Evolutionary conservation across 2,113 vertebrate species (phyloP).

Genomic region (Aphyosemion australe): DNA sequence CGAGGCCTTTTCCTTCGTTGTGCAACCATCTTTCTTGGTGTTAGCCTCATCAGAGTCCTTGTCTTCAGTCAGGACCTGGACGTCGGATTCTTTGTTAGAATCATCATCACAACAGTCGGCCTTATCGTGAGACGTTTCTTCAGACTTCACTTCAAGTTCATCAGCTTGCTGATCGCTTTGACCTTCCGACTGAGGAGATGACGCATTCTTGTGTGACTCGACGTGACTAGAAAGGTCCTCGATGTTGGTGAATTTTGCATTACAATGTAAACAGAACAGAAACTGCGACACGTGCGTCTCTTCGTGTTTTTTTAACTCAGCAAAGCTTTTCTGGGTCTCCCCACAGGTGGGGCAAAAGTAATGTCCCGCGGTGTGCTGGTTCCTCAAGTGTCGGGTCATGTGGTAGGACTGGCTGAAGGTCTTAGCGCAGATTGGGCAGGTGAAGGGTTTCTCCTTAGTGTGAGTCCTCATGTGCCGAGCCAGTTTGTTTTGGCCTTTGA

Average conservation of each 20-base stretch:
- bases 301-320: constrained; percentile 54
- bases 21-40: constrained; percentile 5
- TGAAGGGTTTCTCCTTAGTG: constrained; percentile 67
- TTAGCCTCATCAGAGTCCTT: background rate
- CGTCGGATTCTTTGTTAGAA: background rate
- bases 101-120: constrained; percentile 3
- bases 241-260: background rate
- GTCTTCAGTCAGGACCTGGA: background rate
- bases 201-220: constrained; percentile 3
- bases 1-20: background rate
- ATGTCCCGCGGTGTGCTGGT: constrained; percentile 45
- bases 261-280: constrained; percentile 30
- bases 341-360: constrained; percentile 60
- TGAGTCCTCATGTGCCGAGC: constrained; percentile 66
- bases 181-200: background rate
- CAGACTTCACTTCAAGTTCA: background rate
- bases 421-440: constrained; percentile 42
- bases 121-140: constrained; percentile 1
- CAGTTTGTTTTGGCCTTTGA: constrained; percentile 55
- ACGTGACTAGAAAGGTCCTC: constrained; percentile 20
- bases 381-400: constrained; percentile 65
- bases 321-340: constrained; percentile 9
- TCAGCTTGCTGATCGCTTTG: background rate
- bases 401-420: constrained; percentile 67
- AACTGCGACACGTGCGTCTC: constrained; percentile 23